phyloP scores from a whole-genome alignment of 1,140 invertebrate species.

The Drosophila simulans region DNA sequence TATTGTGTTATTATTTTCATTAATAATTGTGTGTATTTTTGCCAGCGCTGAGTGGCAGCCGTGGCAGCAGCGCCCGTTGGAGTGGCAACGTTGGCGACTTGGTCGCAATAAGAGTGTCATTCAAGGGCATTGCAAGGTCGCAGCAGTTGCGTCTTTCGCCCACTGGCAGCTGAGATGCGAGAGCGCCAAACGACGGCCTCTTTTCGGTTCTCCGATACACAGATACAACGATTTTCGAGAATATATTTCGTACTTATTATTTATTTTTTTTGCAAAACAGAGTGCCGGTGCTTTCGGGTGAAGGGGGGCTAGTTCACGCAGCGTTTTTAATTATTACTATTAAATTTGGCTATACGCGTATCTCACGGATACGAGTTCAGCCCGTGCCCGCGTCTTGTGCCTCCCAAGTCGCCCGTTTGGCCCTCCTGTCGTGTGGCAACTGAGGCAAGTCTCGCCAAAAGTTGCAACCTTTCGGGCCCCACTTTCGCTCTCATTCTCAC shows the following conservation, averaged over 20 bases:
- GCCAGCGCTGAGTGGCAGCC: constrained; percentile 72
- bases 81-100: constrained; percentile 74
- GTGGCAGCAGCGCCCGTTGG: constrained; percentile 73
- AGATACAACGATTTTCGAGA: constrained; percentile 67
- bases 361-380: constrained; percentile 34
- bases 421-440: constrained; percentile 75
- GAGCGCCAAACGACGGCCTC: constrained; percentile 53
- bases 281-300: constrained; percentile 2
- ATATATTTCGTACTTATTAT: constrained; percentile 38
- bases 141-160: constrained; percentile 77
- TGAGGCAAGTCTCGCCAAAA: constrained; percentile 50
- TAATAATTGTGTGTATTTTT: constrained; percentile 24
- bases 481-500: constrained; percentile 18
- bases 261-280: constrained; percentile 59
- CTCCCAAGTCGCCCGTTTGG: constrained; percentile 52
- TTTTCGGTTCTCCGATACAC: constrained; percentile 66
- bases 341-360: constrained; percentile 44
- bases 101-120: constrained; percentile 84
- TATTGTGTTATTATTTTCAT: constrained; percentile 23
- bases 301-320: constrained; percentile 33
- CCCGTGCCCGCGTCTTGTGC: constrained; percentile 3
- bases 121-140: constrained; percentile 84
- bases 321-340: constrained; percentile 67
- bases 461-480: constrained; percentile 30
- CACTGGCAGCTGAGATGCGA: constrained; percentile 62